Evolutionary conservation across 1,140 invertebrate genomes (phyloP).

Genomic region (Globodera rostochiensis): DNA sequence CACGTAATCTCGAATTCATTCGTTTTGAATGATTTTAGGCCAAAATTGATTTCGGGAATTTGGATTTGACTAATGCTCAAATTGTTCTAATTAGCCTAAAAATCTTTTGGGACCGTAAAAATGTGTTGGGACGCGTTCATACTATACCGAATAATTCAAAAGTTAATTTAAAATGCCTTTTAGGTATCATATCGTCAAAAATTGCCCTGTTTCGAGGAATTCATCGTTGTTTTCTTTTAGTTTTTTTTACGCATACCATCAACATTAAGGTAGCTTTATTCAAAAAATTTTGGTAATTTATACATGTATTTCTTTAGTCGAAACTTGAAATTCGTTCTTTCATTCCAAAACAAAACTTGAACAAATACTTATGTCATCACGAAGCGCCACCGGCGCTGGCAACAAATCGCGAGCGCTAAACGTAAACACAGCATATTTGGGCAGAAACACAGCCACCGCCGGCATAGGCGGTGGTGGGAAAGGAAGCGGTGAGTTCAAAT

Average conservation of each 20-base stretch:
- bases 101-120: too few species aligned
- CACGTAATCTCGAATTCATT: too few species aligned
- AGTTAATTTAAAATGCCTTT: too few species aligned
- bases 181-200: neutral
- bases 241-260: constrained; percentile 6
- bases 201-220: constrained; percentile 5
- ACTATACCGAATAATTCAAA: too few species aligned
- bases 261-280: constrained; percentile 25
- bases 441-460: constrained; percentile 47
- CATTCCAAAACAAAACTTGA: constrained; percentile 2
- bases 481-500: constrained; percentile 27
- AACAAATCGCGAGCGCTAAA: constrained; percentile 58
- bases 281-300: neutral
- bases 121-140: neutral
- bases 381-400: constrained; percentile 53
- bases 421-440: constrained; percentile 61
- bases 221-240: constrained; percentile 14
- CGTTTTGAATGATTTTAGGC: too few species aligned
- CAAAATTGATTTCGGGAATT: too few species aligned
- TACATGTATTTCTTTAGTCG: constrained; percentile 1
- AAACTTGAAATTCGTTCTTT: constrained; percentile 14
- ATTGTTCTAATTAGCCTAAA: too few species aligned
- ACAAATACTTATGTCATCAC: constrained; percentile 57
- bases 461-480: constrained; percentile 43
- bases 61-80: too few species aligned